Evolutionary conservation across 2,797 vertebrate species (phyloP).

Genomic region (Pampus argenteus): DNA sequence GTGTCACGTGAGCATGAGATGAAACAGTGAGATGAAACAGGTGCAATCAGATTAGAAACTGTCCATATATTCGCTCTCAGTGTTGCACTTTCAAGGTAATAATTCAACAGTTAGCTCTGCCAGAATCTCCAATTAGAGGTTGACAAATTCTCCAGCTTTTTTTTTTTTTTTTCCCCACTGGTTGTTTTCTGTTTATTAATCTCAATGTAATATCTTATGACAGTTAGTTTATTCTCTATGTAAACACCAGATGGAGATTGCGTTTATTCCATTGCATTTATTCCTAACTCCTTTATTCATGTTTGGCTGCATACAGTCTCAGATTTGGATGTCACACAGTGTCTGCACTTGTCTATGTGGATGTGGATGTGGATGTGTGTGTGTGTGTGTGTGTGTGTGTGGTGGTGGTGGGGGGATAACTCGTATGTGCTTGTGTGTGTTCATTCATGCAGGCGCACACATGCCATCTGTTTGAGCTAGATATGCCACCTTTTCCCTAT

Average conservation of each 20-base stretch:
- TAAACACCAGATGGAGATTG: conserved; percentile 23
- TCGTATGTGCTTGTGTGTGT: conserved; percentile 41
- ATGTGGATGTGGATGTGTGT: conserved; percentile 20
- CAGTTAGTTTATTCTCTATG: conserved; percentile 14
- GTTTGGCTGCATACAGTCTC: conserved; percentile 32
- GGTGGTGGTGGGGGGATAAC: neutral
- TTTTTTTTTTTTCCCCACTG: conserved; percentile 27
- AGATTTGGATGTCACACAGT: conserved; percentile 51
- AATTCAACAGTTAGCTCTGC: conserved; percentile 43
- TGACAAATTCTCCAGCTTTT: conserved; percentile 17
- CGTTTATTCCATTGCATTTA: conserved; percentile 17
- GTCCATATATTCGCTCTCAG: conserved; percentile 39
- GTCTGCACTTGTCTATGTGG: conserved; percentile 21
- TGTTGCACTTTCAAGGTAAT: conserved; percentile 43
- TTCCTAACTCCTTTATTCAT: conserved; percentile 37
- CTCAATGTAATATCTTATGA: conserved; percentile 15
- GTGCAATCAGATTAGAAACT: conserved; percentile 46
- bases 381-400: conserved; percentile 25
- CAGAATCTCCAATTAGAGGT: conserved; percentile 42
- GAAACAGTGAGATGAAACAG: conserved; percentile 43
- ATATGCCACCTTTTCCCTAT: conserved; percentile 71
- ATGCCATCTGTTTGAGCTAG: conserved; percentile 78
- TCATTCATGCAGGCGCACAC: conserved; percentile 66
- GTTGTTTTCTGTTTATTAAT: conserved; percentile 17
- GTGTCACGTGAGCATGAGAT: no score